Evolutionary conservation across 1,140 invertebrate genomes (phyloP), one percentile per base, ranked within the genome.

Genomic region (Panulirus ornatus): DNA sequence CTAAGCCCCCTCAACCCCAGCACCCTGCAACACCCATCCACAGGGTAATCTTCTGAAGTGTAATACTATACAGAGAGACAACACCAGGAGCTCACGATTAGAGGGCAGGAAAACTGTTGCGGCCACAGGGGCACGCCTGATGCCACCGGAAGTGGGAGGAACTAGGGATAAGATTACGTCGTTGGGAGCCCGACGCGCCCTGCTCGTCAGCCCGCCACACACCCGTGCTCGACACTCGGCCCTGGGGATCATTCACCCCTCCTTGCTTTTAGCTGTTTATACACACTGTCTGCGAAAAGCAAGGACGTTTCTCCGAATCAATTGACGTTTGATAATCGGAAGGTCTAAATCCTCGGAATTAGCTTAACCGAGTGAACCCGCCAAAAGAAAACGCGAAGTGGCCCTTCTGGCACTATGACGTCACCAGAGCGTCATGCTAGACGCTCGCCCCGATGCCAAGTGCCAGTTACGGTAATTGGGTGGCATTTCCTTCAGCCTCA

Each of bases 141-240:
- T n/a, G 81, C 54, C 44, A 84, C 8, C 63, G 83, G 66, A 73
- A 84, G 83, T 71, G 83, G 66, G 83, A 73, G 83, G 58, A 84
- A 84, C 66, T 34, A 22, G 34, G 47, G 63, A 71, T 73, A 34
- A 84, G 66, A 73, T 84, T 84, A 84, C 66, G 1, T 1, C 19
- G 16, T 40, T 16, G 19, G 19, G 36, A 6, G 16, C 73, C 36
- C 5, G 19, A 11, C 3, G 19, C 14, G n/a, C n/a, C 36, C 34
- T n/a, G n/a, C n/a, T n/a, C n/a, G n/a, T 16, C 54, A 22, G 11
- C 58, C n/a, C 58, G 27, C 58, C 58, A 22, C n/a, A 30, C 58
- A 8, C n/a, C n/a, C 58, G 44, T n/a, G n/a, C n/a, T n/a, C n/a
- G n/a, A n/a, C n/a, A n/a, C n/a, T n/a, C n/a, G n/a, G n/a, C n/a